phyloP scores from a whole-genome alignment of 2,797 vertebrate genomes.

The Kryptopterus vitreolus region DNA sequence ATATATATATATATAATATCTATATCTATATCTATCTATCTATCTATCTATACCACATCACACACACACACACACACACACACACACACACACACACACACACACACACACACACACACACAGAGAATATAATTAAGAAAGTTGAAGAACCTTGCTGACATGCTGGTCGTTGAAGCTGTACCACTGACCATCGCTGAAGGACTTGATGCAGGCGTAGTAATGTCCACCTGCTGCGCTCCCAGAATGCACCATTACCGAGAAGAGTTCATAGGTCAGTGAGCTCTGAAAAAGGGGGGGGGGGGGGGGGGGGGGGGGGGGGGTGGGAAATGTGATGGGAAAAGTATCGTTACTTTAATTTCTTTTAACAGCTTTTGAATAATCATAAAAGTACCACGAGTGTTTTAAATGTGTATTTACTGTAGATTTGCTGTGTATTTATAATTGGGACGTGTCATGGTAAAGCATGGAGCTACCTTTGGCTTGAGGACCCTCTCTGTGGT shows the following conservation, averaged over 20 bases:
- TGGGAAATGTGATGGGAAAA: neutral
- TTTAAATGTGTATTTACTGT: neutral
- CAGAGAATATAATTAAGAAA: neutral
- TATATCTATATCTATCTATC: too few species aligned
- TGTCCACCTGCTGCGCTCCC: constrained; percentile 97
- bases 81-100: too few species aligned
- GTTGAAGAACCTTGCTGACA: constrained; percentile 91
- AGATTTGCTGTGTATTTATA: neutral
- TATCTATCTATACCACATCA: too few species aligned
- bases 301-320: too few species aligned
- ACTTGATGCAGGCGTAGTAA: constrained; percentile 99
- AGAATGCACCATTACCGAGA: constrained; percentile 99
- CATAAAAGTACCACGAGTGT: neutral
- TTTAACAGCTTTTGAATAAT: neutral
- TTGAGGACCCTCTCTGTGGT: constrained; percentile 88
- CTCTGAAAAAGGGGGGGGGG: constrained; percentile 72
- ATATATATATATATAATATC: too few species aligned
- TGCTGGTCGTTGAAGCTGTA: constrained; percentile 99
- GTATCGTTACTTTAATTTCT: neutral
- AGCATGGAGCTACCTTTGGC: constrained; percentile 81
- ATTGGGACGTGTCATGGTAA: neutral
- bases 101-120: too few species aligned
- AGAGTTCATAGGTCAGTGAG: constrained; percentile 92
- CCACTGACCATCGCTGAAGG: constrained; percentile 96
- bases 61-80: too few species aligned